These are phyloP conservation scores for Drosophila watanabei DNA, from an alignment of 1,140 invertebrate genomes.

Conservation along the genomic window DNA sequence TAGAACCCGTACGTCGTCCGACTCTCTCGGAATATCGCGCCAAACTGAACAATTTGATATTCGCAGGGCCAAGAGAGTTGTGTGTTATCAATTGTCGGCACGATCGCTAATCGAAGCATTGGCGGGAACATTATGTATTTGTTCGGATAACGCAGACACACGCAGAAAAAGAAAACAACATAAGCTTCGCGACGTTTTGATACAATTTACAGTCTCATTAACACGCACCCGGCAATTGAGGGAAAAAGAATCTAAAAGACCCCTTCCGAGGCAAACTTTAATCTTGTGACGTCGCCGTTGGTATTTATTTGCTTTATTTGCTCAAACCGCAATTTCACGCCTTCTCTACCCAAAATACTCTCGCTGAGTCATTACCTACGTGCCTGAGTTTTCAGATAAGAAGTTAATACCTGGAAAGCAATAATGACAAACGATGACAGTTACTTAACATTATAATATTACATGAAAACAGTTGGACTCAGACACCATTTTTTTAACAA, in stretches of 20 bases:
- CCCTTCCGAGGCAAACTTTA: constrained; percentile 7
- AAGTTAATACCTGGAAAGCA: constrained; percentile 9
- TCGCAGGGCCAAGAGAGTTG: neutral
- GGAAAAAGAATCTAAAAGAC: constrained; percentile 1
- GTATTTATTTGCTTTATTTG: constrained; percentile 26
- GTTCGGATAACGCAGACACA: neutral
- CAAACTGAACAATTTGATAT: constrained; percentile 34
- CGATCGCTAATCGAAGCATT: constrained; percentile 53
- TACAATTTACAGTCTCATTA: constrained; percentile 48
- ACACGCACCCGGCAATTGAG: constrained; percentile 35
- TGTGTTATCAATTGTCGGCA: constrained; percentile 45
- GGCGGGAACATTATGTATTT: neutral
- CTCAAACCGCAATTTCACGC: constrained; percentile 45
- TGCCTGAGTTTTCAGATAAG: neutral
- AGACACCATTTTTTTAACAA: neutral
- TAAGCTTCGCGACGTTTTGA: constrained; percentile 9
- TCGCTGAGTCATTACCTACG: constrained; percentile 13
- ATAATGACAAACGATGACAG: neutral
- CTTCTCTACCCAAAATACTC: constrained; percentile 23
- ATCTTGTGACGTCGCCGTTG: constrained; percentile 37
- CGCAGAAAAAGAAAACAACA: constrained; percentile 7
- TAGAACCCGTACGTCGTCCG: constrained; percentile 36
- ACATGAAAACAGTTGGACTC: neutral
- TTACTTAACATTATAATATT: neutral
- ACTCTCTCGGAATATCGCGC: constrained; percentile 36